Conservation (phyloP, 2,888 invertebrate genomes). For the Philaethria dido region DNA sequence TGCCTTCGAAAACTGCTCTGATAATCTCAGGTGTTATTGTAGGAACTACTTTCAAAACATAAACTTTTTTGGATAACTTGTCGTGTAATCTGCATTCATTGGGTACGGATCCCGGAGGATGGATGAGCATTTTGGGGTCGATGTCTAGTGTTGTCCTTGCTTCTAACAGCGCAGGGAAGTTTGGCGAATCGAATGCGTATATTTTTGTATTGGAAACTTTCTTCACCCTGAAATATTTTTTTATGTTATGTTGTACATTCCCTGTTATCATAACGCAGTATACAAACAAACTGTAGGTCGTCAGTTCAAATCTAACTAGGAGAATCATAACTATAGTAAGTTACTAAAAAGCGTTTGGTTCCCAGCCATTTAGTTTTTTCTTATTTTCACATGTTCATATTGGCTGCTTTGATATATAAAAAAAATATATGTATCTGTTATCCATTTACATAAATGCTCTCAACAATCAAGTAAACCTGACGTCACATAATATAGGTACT, state of each 20-base stretch:
- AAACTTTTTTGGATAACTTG: slow-evolving; percentile 91
- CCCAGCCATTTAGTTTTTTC: no score
- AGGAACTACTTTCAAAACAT: slow-evolving; percentile 93
- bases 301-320: no score
- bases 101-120: slow-evolving; percentile 66
- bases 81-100: slow-evolving; percentile 88
- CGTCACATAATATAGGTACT: no score
- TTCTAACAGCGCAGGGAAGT: slow-evolving; percentile 90
- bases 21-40: slow-evolving; percentile 93
- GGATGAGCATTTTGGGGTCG: slow-evolving; percentile 83
- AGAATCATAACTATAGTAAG: no score
- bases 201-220: slow-evolving; percentile 90
- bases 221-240: slow-evolving; percentile 82
- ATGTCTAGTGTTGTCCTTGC: slow-evolving; percentile 87
- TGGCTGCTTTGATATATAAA: no score
- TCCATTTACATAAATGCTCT: no score
- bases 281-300: no score
- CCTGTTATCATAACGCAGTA: background rate
- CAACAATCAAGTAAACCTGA: no score
- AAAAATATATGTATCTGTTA: no score
- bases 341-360: no score
- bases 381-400: no score
- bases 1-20: slow-evolving; percentile 87
- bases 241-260: background rate
- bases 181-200: slow-evolving; percentile 94